Percentiles rank a stretch among this genome's conserved stretches.
phyloP scores from a whole-genome alignment of 2,797 vertebrate genomes.

The Microchirus variegatus region DNA sequence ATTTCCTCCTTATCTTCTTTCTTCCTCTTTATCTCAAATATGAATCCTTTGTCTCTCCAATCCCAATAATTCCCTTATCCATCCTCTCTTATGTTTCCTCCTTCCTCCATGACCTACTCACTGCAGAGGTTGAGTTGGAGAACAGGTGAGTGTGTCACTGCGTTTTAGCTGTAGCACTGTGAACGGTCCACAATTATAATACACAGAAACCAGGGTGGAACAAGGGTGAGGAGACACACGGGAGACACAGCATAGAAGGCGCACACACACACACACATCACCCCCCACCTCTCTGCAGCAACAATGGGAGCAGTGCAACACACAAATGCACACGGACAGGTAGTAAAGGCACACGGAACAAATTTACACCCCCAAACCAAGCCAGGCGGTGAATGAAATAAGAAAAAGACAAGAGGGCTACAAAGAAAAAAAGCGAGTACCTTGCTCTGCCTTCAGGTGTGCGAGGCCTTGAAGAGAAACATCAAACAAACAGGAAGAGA shows the following conservation, averaged over 20 bases:
- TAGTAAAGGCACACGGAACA: slow-evolving; percentile 45
- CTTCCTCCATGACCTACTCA: slow-evolving; percentile 2
- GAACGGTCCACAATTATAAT: slow-evolving; percentile 64
- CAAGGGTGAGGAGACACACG: slow-evolving; percentile 52
- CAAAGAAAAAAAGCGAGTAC: slow-evolving; percentile 80
- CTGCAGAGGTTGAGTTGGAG: slow-evolving; percentile 46
- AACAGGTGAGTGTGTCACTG: slow-evolving; percentile 57
- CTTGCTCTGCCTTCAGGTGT: slow-evolving; percentile 98
- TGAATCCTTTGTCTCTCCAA: neutral
- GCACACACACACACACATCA: slow-evolving; percentile 24
- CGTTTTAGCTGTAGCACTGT: slow-evolving; percentile 58
- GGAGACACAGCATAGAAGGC: slow-evolving; percentile 18
- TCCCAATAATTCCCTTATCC: slow-evolving; percentile 34
- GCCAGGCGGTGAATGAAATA: slow-evolving; percentile 22
- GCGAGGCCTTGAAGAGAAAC: slow-evolving; percentile 89
- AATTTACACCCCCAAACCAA: slow-evolving; percentile 53
- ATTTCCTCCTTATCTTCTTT: slow-evolving; percentile 9
- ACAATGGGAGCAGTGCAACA: slow-evolving; percentile 49
- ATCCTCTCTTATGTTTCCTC: slow-evolving; percentile 3
- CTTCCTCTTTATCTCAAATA: slow-evolving; percentile 4
- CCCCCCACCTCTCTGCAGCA: slow-evolving; percentile 39
- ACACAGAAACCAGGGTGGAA: slow-evolving; percentile 57
- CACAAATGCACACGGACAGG: slow-evolving; percentile 67
- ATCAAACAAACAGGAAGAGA: slow-evolving; percentile 67
- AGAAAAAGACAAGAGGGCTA: slow-evolving; percentile 21